phyloP scores from a whole-genome alignment of 2,113 vertebrate species.

The Eupsittula cactorum region DNA sequence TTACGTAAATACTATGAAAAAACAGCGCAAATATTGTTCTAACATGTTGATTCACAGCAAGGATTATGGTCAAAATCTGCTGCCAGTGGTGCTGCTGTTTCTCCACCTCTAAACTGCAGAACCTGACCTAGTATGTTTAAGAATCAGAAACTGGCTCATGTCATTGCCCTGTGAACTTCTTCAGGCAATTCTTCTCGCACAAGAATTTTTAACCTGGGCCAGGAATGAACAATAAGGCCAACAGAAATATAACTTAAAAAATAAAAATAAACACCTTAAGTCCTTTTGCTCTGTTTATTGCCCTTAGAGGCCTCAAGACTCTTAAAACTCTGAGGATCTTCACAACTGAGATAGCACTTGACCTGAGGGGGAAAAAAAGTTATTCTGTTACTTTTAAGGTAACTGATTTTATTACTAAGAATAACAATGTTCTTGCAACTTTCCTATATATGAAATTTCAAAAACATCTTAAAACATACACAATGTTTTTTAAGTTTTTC shows the following conservation, averaged over 20 bases:
- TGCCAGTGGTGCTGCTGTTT: not conserved
- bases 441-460: not conserved
- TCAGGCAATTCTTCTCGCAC: not conserved
- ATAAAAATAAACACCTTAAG: constrained; percentile 84
- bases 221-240: not conserved
- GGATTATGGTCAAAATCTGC: not conserved
- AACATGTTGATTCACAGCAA: not conserved
- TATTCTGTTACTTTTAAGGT: not conserved
- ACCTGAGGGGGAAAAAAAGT: constrained; percentile 73
- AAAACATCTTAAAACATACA: not conserved
- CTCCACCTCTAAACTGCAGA: not conserved
- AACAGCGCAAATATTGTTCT: not conserved
- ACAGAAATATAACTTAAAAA: not conserved
- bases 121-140: not conserved
- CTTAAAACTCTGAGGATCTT: constrained; percentile 97
- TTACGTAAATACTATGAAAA: not conserved
- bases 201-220: not conserved
- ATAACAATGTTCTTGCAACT: not conserved
- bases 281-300: constrained; percentile 98
- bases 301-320: constrained; percentile 93
- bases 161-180: not conserved
- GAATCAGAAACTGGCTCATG: not conserved
- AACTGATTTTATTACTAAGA: not conserved
- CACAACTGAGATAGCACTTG: constrained; percentile 98
- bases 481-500: not conserved